Evolutionary conservation across 2,797 vertebrate species (phyloP).

Genomic region (Rhynchonycteris naso): DNA sequence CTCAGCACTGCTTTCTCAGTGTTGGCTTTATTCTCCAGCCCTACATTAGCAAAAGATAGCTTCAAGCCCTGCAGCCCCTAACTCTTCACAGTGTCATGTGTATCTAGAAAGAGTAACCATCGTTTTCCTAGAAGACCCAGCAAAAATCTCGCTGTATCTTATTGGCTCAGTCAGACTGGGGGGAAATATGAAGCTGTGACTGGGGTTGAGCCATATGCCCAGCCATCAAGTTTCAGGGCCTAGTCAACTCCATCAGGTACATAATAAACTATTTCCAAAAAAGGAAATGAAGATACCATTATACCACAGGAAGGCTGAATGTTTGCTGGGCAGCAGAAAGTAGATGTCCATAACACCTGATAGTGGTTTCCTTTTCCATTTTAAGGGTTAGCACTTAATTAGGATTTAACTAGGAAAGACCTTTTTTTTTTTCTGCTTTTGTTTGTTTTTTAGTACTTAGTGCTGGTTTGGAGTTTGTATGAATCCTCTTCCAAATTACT

Average conservation of each 20-base stretch:
- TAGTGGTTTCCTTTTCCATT: conserved; percentile 26
- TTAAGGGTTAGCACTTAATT: background rate
- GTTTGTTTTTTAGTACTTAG: background rate
- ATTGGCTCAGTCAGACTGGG: background rate
- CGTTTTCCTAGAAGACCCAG: conserved; percentile 16
- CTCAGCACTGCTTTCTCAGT: background rate
- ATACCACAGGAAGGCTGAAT: background rate
- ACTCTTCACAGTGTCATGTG: background rate
- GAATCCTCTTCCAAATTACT: conserved; percentile 29
- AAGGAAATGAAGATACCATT: conserved; percentile 5
- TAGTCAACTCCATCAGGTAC: background rate
- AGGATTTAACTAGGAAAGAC: conserved; percentile 6
- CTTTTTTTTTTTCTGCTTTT: background rate
- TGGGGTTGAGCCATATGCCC: background rate
- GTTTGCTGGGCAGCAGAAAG: background rate
- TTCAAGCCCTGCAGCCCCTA: background rate
- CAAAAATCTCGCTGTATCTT: background rate
- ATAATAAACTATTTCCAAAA: conserved; percentile 9
- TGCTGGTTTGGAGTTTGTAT: conserved; percentile 46
- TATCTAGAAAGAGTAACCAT: background rate
- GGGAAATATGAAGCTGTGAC: background rate
- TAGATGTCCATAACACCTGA: background rate
- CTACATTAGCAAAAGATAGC: background rate
- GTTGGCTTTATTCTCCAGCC: background rate
- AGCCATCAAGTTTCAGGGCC: background rate